Percentiles rank a stretch among this genome's conserved stretches.
Evolutionary conservation across 2,888 invertebrate species (phyloP).

Genomic region (Leptothorax acervorum): DNA sequence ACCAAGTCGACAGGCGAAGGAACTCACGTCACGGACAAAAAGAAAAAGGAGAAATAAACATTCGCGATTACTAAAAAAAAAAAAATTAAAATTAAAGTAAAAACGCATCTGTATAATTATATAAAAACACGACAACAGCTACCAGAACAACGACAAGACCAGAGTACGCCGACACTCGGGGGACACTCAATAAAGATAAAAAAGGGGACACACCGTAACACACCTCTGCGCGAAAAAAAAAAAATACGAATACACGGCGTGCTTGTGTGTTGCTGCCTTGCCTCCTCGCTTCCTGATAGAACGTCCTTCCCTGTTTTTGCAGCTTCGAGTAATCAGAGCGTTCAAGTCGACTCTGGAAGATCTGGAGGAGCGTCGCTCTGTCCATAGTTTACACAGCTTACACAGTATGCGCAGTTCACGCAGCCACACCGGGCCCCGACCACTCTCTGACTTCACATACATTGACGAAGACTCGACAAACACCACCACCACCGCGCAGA

Average conservation of each 20-base stretch:
- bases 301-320: conserved; percentile 91
- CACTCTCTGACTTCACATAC: conserved; percentile 94
- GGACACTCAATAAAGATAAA: conserved; percentile 37
- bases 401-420: conserved; percentile 94
- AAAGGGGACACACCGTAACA: conserved; percentile 51
- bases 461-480: conserved; percentile 90
- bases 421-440: conserved; percentile 91
- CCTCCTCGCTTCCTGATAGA: conserved; percentile 85
- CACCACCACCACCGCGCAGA: conserved; percentile 74
- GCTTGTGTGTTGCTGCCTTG: conserved; percentile 84
- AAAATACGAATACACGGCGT: conserved; percentile 75
- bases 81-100: background rate
- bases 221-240: conserved; percentile 54
- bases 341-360: conserved; percentile 99
- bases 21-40: conserved; percentile 34
- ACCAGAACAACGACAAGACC: conserved; percentile 55
- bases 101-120: conserved; percentile 20
- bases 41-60: conserved; percentile 28
- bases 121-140: conserved; percentile 37
- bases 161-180: conserved; percentile 39
- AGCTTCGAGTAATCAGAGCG: conserved; percentile 99
- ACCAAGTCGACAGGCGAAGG: conserved; percentile 69
- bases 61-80: background rate
- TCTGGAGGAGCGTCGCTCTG: conserved; percentile 99
- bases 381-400: conserved; percentile 98